phyloP scores from a whole-genome alignment of 2,888 invertebrate species.

The Leucania comma region DNA sequence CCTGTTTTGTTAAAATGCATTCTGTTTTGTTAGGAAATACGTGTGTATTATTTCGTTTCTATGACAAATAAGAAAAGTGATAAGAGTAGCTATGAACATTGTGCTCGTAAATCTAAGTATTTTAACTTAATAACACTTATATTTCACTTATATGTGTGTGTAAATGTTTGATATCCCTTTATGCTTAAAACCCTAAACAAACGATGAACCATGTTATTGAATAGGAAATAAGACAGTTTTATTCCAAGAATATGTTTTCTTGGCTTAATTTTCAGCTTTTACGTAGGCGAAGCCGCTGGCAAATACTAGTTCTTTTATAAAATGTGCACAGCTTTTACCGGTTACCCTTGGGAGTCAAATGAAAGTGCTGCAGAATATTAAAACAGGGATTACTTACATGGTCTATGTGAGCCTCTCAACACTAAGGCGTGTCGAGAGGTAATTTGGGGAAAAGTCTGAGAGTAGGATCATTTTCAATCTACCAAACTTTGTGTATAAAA shows the following conservation, averaged over 20 bases:
- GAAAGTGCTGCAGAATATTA: constrained; percentile 17
- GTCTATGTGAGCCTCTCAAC: not conserved
- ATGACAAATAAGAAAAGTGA: not conserved
- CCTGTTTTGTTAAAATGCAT: too few relatives aligned
- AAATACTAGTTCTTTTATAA: too few relatives aligned
- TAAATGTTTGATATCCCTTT: too few relatives aligned
- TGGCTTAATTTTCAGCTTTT: too few relatives aligned
- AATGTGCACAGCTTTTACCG: constrained; percentile 13
- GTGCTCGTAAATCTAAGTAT: not conserved
- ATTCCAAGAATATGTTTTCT: too few relatives aligned
- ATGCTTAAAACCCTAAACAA: too few relatives aligned
- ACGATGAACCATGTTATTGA: too few relatives aligned
- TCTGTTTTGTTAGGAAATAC: too few relatives aligned
- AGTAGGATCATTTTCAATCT: not conserved
- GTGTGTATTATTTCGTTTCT: not conserved
- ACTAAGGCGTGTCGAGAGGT: not conserved
- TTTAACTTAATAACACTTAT: not conserved
- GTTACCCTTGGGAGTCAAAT: not conserved
- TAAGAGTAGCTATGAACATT: too few relatives aligned
- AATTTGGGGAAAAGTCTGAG: not conserved
- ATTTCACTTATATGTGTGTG: too few relatives aligned
- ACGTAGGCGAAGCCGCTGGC: too few relatives aligned
- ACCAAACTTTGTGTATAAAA: not conserved
- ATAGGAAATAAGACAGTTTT: too few relatives aligned
- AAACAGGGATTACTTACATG: constrained; percentile 12